phyloP scores from a whole-genome alignment of 2,113 vertebrate species.

The Semnornis frantzii region DNA sequence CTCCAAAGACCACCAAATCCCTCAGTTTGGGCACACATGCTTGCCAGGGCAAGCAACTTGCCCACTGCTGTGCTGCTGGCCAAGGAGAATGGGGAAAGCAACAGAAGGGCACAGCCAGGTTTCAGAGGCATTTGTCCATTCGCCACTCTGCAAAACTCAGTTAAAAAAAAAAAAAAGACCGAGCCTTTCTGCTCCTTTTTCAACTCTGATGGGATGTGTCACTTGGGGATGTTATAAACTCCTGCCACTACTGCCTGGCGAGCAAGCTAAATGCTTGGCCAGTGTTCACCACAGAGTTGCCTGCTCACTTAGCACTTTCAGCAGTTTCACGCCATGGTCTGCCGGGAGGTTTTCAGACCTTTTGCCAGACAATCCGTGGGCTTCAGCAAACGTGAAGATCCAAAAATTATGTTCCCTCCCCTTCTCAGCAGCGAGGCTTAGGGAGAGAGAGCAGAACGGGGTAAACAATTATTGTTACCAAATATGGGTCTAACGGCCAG shows the following conservation, averaged over 20 bases:
- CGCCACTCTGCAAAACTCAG: neutral
- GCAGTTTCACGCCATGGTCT: neutral
- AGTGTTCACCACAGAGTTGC: fast-evolving
- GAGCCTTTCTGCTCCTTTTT: too few species aligned
- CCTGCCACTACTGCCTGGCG: fast-evolving
- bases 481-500: slow-evolving; percentile 65
- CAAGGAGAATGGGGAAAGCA: neutral
- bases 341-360: neutral
- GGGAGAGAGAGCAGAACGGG: neutral
- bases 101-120: neutral
- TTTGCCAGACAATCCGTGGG: neutral
- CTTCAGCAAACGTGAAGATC: neutral
- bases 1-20: neutral
- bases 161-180: neutral
- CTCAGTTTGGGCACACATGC: fast-evolving
- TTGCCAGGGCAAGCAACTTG: neutral
- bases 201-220: fast-evolving
- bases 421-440: neutral
- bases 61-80: fast-evolving
- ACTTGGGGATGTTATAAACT: neutral
- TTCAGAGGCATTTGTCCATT: neutral
- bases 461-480: slow-evolving; percentile 70
- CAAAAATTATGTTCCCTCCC: slow-evolving; percentile 21
- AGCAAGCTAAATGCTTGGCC: fast-evolving
- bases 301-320: neutral